Percentiles rank a stretch among this genome's conserved stretches.
Conservation (phyloP, 2,888 invertebrate species). For the Poecilus cupreus region DNA sequence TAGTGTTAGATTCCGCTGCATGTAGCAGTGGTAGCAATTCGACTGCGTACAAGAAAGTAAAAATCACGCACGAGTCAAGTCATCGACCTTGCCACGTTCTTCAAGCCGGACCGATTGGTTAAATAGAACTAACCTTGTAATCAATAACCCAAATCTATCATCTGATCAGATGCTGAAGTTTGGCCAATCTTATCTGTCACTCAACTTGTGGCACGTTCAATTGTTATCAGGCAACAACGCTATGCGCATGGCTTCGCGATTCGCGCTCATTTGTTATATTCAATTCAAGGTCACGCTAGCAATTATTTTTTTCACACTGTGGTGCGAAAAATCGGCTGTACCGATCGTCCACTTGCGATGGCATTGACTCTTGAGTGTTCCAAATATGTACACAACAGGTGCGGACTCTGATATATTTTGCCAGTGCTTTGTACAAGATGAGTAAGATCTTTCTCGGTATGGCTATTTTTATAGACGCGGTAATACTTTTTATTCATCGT, state of each 20-base stretch:
- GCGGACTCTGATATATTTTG: constrained; percentile 1
- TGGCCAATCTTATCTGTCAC: constrained; percentile 53
- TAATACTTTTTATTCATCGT: background rate
- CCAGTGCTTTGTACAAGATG: background rate
- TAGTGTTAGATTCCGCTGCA: no score
- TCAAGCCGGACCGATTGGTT: constrained; percentile 13
- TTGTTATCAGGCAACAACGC: constrained; percentile 4
- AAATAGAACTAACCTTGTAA: constrained; percentile 55
- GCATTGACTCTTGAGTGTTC: constrained; percentile 55
- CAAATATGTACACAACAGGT: constrained; percentile 54
- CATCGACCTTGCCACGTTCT: constrained; percentile 29
- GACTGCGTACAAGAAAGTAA: background rate
- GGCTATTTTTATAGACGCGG: background rate
- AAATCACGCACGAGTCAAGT: background rate
- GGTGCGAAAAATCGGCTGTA: constrained; percentile 57
- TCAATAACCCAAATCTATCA: constrained; percentile 58
- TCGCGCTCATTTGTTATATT: constrained; percentile 55
- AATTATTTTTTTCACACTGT: constrained; percentile 58
- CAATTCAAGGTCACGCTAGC: constrained; percentile 51
- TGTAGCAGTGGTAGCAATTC: background rate
- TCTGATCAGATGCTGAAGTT: constrained; percentile 20
- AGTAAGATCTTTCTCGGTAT: background rate
- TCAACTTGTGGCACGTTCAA: constrained; percentile 28
- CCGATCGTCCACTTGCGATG: constrained; percentile 53
- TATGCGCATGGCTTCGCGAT: constrained; percentile 8